Conservation (phyloP, 2,797 vertebrate species). For the Alfaro cultratus region DNA sequence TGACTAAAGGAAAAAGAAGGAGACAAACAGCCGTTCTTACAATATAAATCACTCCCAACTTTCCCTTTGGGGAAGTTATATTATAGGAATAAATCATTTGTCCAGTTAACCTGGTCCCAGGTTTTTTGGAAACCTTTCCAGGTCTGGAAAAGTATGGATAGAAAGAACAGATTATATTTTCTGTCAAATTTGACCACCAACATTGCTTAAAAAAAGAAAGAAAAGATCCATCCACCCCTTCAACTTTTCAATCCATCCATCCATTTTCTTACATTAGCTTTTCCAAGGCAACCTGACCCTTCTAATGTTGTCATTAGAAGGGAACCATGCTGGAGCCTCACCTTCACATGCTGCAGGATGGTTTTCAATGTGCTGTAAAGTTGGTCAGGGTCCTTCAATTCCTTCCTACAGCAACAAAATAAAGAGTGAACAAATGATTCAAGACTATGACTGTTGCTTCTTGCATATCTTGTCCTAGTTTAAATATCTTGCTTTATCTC, state of each 20-base stretch:
- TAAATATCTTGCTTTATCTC: not conserved
- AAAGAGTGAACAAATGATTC: not conserved
- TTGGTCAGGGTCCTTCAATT: conserved; percentile 96
- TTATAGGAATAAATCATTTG: not conserved
- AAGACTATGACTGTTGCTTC: not conserved
- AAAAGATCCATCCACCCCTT: not conserved
- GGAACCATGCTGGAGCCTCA: conserved; percentile 49
- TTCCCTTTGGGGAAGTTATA: not conserved
- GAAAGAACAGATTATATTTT: not conserved
- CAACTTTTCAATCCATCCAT: not conserved
- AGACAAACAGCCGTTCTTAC: not conserved
- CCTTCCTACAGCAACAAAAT: conserved; percentile 85
- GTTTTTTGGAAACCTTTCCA: not conserved
- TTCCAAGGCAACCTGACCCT: no score
- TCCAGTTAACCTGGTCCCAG: not conserved
- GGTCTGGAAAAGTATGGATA: not conserved
- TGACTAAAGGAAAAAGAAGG: not conserved
- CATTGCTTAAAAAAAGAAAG: not conserved
- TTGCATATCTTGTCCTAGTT: not conserved
- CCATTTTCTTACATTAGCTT: no score
- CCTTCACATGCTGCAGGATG: conserved; percentile 98
- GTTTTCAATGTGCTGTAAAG: conserved; percentile 94
- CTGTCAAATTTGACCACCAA: not conserved
- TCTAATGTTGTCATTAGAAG: not conserved
- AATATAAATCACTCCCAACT: not conserved